A percentile compares a stretch with the other conserved stretches of the same genome.
These are phyloP conservation scores for Congeria kusceri DNA, from an alignment of 2,888 invertebrate genomes.

Conservation along the genomic window DNA sequence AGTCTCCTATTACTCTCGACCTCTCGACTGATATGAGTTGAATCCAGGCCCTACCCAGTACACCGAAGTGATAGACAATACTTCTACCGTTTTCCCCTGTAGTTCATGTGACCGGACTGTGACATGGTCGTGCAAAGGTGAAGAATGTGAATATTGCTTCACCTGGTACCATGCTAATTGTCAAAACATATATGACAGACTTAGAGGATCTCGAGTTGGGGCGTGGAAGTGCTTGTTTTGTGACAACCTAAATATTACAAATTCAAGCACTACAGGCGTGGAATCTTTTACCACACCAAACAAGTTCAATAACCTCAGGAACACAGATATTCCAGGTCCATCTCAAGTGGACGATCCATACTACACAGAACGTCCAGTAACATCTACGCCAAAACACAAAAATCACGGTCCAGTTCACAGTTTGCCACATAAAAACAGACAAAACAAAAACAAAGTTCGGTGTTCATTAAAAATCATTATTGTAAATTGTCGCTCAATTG, in stretches of 20 bases:
- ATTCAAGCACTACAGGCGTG: background rate
- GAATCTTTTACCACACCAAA: constrained; percentile 17
- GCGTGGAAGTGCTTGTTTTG: constrained; percentile 16
- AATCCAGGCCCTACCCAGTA: constrained; percentile 28
- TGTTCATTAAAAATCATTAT: constrained; percentile 24
- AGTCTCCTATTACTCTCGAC: background rate
- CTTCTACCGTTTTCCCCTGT: constrained; percentile 40
- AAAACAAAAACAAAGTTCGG: no score
- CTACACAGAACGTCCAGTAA: constrained; percentile 7
- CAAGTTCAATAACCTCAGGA: background rate
- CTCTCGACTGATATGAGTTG: constrained; percentile 7
- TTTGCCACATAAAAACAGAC: no score
- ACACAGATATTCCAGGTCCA: no score
- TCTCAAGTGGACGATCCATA: background rate
- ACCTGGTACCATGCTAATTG: constrained; percentile 22
- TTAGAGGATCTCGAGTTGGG: constrained; percentile 6
- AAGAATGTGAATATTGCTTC: constrained; percentile 29
- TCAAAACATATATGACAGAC: constrained; percentile 16
- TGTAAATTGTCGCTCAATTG: constrained; percentile 23
- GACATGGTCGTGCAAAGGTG: constrained; percentile 28
- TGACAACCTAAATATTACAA: constrained; percentile 16
- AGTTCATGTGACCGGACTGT: constrained; percentile 35
- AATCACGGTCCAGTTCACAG: background rate
- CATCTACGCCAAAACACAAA: no score
- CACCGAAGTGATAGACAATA: constrained; percentile 22